Base-by-base conservation (phyloP, 2,113 vertebrate species). In the Ptilorrhoa leucosticta region DNA sequence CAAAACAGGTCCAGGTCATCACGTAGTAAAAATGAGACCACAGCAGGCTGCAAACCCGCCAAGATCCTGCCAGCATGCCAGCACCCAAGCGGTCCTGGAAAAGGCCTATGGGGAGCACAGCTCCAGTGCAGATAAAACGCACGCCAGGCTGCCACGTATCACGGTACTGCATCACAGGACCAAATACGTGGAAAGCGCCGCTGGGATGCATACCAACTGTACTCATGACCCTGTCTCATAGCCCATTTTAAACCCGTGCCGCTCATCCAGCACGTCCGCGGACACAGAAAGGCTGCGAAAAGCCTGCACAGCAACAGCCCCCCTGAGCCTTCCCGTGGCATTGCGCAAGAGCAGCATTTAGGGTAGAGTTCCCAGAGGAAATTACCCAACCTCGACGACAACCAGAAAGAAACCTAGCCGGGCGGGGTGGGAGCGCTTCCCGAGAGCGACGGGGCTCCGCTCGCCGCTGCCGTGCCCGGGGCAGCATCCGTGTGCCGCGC, bases 91-190 rank as follows among this genome's bases (percentile, higher is more conserved):
- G 1, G 37, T 14, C 15, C 10, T 19, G 61, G 24, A 44, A 69
- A 69, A 68, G n/a, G 77, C 58, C 87, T 15, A 70, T 4, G 71
- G 78, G 81, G 44, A 92, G 23, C 70, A 63, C 21, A 30, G 53
- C 56, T n/a, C 48, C 63, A 10, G 57, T 0, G 53, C 44, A 47
- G 75, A 88, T 64, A 63, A 90, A 90, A 57, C 42, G 45, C 64
- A 57, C 13, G 24, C 70, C 70, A 40, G 44, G 70, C 92, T 94
- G 96, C 96, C 96, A 97, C 95, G 96, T 96, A 91, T 91, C 89
- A 92, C 91, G 21, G 80, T 76, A 24, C 83, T 42, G 79, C 83
- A 95, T 58, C 86, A 56, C 50, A 83, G 89, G 31, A 65, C 53
- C 63, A n/a, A 60, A 48, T 31, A 60, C 42, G 42, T 28, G 85